Evolutionary conservation across 2,113 vertebrate species (phyloP).

Genomic region (Cyanoderma ruficeps): DNA sequence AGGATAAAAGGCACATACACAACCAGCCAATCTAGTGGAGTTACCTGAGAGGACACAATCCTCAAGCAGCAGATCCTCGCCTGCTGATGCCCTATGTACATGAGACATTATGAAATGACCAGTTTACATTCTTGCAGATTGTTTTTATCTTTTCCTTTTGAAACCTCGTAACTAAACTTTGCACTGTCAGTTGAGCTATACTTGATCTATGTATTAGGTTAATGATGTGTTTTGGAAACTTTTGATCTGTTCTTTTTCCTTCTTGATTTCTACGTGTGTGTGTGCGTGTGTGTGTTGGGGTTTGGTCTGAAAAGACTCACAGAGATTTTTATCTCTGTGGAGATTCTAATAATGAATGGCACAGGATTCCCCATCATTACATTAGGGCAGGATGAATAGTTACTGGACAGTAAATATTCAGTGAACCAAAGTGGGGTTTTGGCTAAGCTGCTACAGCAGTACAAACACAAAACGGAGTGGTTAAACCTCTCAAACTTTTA

Average conservation of each 20-base stretch:
- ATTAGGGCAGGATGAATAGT: not conserved
- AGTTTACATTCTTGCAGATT: conserved; percentile 51
- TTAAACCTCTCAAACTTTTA: not conserved
- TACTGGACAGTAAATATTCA: not conserved
- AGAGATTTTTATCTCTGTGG: not conserved
- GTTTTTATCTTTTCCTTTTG: conserved; percentile 57
- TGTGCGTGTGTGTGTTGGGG: not conserved
- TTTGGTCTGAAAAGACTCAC: conserved; percentile 26
- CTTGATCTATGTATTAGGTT: conserved; percentile 38
- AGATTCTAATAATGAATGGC: not conserved
- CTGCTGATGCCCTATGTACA: conserved; percentile 10
- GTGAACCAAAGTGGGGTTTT: conserved; percentile 10
- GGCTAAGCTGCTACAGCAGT: not conserved
- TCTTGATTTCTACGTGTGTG: conserved; percentile 1
- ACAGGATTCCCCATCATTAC: not conserved
- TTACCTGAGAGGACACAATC: not conserved
- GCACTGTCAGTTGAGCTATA: conserved; percentile 51
- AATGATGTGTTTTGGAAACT: conserved; percentile 31
- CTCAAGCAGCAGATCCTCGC: not conserved
- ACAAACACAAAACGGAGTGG: not conserved
- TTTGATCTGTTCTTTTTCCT: conserved; percentile 57
- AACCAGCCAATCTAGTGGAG: not conserved
- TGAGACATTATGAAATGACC: conserved; percentile 35
- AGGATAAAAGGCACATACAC: conserved; percentile 15
- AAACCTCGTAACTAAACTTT: conserved; percentile 46